phyloP scores from a whole-genome alignment of 2,797 vertebrate species.

The Holocentrus rufus region DNA sequence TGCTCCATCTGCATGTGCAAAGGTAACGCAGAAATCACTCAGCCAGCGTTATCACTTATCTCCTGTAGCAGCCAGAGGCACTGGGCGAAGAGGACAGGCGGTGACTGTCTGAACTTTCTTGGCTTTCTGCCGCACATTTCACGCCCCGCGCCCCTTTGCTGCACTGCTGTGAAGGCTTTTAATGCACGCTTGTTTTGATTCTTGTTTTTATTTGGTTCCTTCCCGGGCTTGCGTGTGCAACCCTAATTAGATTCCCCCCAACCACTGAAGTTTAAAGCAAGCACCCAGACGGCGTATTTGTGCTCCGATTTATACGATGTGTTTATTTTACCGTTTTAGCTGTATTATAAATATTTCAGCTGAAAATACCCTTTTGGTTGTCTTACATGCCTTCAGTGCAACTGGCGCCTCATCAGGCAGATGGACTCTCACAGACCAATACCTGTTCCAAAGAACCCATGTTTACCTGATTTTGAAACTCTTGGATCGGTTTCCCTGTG shows the following conservation, averaged over 20 bases:
- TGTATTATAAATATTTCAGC: constrained; percentile 69
- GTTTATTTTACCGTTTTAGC: constrained; percentile 67
- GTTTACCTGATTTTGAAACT: constrained; percentile 65
- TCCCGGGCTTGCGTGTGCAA: constrained; percentile 38
- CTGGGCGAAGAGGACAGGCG: not conserved
- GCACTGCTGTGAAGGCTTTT: constrained; percentile 42
- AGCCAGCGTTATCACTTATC: not conserved
- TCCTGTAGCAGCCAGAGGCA: not conserved
- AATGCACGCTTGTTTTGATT: constrained; percentile 57
- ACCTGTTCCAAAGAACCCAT: constrained; percentile 50
- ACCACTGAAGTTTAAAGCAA: constrained; percentile 44
- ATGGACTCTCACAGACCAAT: constrained; percentile 1
- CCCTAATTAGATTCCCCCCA: constrained; percentile 67
- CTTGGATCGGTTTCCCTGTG: constrained; percentile 38
- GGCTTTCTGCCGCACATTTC: constrained; percentile 50
- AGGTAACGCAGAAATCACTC: constrained; percentile 67
- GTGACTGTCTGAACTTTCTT: not conserved
- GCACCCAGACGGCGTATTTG: constrained; percentile 62
- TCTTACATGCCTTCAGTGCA: constrained; percentile 41
- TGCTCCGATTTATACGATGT: constrained; percentile 50
- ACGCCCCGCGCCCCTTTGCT: constrained; percentile 68
- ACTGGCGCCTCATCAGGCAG: constrained; percentile 40
- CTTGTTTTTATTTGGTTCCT: constrained; percentile 52
- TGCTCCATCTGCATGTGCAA: constrained; percentile 85
- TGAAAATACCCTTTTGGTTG: constrained; percentile 54